Conservation (phyloP, 2,888 invertebrate species). For the Morpho helenor region DNA sequence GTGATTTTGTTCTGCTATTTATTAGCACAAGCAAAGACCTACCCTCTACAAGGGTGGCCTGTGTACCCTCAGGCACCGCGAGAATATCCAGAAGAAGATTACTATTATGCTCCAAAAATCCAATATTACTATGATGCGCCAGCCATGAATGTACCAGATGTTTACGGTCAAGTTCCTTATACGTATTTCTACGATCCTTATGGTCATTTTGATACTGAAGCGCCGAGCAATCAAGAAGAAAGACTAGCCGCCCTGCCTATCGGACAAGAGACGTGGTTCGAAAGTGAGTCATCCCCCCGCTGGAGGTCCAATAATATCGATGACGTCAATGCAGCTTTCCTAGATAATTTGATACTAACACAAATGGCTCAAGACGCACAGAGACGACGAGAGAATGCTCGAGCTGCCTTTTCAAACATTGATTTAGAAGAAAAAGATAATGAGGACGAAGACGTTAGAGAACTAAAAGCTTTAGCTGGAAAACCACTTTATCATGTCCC, state of each 20-base stretch:
- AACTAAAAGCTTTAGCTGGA: slow-evolving; percentile 81
- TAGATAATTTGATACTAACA: slow-evolving; percentile 83
- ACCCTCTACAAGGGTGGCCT: slow-evolving; percentile 67
- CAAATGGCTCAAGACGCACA: slow-evolving; percentile 82
- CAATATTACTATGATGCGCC: slow-evolving; percentile 67
- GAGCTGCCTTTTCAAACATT: slow-evolving; percentile 61
- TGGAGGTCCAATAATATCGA: slow-evolving; percentile 67
- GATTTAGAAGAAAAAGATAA: slow-evolving; percentile 60
- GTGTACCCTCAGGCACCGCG: slow-evolving; percentile 72
- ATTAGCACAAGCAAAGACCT: slow-evolving; percentile 61
- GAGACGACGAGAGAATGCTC: slow-evolving; percentile 66
- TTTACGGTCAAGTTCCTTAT: slow-evolving; percentile 63
- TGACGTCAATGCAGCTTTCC: slow-evolving; percentile 81
- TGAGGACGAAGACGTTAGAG: slow-evolving; percentile 83
- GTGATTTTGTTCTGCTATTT: slow-evolving; percentile 71
- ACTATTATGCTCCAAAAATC: slow-evolving; percentile 75
- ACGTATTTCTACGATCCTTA: slow-evolving; percentile 70
- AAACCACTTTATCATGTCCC: slow-evolving; percentile 73
- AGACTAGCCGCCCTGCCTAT: slow-evolving; percentile 80
- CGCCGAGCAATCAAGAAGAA: slow-evolving; percentile 80
- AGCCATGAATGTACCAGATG: slow-evolving; percentile 56
- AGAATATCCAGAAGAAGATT: slow-evolving; percentile 77
- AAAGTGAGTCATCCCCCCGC: slow-evolving; percentile 69
- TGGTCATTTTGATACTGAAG: slow-evolving; percentile 78
- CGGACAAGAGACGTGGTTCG: slow-evolving; percentile 84